phyloP scores from a whole-genome alignment of 2,888 invertebrate genomes.

The Nomada goodeniana region DNA sequence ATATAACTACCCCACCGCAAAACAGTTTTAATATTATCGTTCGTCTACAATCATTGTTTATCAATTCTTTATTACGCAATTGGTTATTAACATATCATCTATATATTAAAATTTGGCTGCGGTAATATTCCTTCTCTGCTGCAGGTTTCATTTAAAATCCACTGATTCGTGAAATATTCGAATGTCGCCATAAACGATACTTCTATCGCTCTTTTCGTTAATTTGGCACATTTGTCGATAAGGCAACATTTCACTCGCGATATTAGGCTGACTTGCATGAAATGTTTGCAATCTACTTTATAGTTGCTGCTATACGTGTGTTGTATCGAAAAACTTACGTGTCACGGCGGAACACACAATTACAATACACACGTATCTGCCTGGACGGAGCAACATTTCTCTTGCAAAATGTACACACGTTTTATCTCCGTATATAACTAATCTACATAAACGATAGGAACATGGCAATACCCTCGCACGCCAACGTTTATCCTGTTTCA shows the following conservation, averaged over 20 bases:
- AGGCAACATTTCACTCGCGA: too few relatives aligned
- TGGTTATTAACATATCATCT: too few relatives aligned
- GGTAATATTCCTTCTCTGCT: too few relatives aligned
- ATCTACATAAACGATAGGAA: conserved; percentile 39
- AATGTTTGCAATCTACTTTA: background rate
- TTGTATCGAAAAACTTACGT: background rate
- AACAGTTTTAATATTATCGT: background rate
- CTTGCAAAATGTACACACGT: conserved; percentile 11
- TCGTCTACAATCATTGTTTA: background rate
- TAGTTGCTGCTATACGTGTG: background rate
- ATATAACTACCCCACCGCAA: background rate
- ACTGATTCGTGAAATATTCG: too few relatives aligned
- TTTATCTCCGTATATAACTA: conserved; percentile 30
- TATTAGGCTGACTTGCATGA: too few relatives aligned
- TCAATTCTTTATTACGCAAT: too few relatives aligned
- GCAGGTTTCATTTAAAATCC: too few relatives aligned
- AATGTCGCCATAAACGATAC: too few relatives aligned
- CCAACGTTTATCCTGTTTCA: conserved; percentile 3
- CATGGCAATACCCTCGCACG: background rate
- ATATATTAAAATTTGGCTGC: too few relatives aligned
- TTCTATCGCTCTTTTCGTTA: too few relatives aligned
- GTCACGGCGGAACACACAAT: background rate
- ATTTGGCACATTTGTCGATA: too few relatives aligned
- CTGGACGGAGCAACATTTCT: conserved; percentile 27
- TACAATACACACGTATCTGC: background rate